A percentile compares a stretch with the other conserved stretches of the same genome.
These are phyloP conservation scores for Conistra vaccinii DNA, from an alignment of 2,888 invertebrate species.

Conservation along the genomic window DNA sequence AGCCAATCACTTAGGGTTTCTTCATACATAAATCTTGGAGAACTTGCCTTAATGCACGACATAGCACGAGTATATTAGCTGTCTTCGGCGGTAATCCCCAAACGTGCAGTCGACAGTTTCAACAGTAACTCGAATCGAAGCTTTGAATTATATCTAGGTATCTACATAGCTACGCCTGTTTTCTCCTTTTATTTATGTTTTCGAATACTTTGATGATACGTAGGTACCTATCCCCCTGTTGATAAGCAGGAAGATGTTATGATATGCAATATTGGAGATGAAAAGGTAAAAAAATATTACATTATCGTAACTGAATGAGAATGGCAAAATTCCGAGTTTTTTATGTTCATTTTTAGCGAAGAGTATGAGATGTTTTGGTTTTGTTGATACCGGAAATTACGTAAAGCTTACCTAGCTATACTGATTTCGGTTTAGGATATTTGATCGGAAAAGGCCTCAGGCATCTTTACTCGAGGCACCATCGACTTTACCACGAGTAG, in stretches of 20 bases:
- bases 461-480: neutral
- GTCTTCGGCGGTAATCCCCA: conserved; percentile 69
- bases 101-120: conserved; percentile 63
- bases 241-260: conserved; percentile 52
- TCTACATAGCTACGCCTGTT: neutral
- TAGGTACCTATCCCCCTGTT: conserved; percentile 35
- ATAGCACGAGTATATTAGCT: conserved; percentile 67
- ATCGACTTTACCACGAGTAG: neutral
- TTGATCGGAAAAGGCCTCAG: conserved; percentile 1
- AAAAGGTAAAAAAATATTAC: conserved; percentile 56
- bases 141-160: conserved; percentile 35
- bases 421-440: conserved; percentile 17
- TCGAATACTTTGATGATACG: conserved; percentile 27
- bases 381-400: conserved; percentile 41
- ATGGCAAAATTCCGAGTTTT: conserved; percentile 35
- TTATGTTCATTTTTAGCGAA: conserved; percentile 18
- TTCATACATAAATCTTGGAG: conserved; percentile 66
- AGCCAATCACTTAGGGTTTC: conserved; percentile 66
- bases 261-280: conserved; percentile 55
- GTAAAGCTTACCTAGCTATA: conserved; percentile 10
- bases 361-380: conserved; percentile 10
- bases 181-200: conserved; percentile 29
- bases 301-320: conserved; percentile 39
- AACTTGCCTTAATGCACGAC: conserved; percentile 59
- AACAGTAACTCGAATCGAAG: conserved; percentile 46